A percentile compares a stretch with the other conserved stretches of the same genome.
These are phyloP conservation scores for Arctia plantaginis DNA, from an alignment of 2,888 invertebrate species.

Conservation along the genomic window DNA sequence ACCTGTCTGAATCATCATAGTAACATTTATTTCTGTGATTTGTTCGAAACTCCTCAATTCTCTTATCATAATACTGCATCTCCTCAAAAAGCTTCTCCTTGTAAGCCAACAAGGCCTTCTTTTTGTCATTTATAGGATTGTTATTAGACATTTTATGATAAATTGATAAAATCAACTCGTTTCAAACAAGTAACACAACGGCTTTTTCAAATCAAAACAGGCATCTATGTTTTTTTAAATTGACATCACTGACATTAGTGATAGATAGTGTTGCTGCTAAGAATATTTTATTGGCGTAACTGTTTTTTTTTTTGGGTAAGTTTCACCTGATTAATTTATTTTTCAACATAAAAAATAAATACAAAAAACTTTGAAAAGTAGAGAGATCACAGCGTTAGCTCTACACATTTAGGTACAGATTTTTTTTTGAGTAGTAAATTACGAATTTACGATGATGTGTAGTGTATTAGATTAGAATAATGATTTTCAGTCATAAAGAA, in stretches of 20 bases:
- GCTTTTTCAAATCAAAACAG: constrained; percentile 20
- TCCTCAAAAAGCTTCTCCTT: constrained; percentile 68
- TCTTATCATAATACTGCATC: constrained; percentile 65
- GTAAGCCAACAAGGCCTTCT: constrained; percentile 58
- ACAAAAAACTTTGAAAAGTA: too few species aligned
- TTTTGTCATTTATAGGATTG: constrained; percentile 53
- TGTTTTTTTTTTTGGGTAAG: too few species aligned
- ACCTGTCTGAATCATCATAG: constrained; percentile 61
- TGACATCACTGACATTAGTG: background rate
- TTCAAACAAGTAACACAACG: constrained; percentile 21
- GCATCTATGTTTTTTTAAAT: background rate
- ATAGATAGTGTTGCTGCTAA: background rate
- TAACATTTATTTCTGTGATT: constrained; percentile 34
- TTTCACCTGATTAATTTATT: too few species aligned
- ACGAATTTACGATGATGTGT: too few species aligned
- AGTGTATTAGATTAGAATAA: too few species aligned
- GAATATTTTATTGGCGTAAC: too few species aligned
- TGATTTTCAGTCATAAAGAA: too few species aligned
- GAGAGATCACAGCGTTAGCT: too few species aligned
- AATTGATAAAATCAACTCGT: background rate
- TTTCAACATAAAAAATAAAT: too few species aligned
- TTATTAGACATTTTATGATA: constrained; percentile 29
- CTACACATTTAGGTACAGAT: too few species aligned
- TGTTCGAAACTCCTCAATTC: constrained; percentile 60
- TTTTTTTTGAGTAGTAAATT: too few species aligned